phyloP scores from a whole-genome alignment of 2,797 vertebrate genomes.

The Gorsachius magnificus region DNA sequence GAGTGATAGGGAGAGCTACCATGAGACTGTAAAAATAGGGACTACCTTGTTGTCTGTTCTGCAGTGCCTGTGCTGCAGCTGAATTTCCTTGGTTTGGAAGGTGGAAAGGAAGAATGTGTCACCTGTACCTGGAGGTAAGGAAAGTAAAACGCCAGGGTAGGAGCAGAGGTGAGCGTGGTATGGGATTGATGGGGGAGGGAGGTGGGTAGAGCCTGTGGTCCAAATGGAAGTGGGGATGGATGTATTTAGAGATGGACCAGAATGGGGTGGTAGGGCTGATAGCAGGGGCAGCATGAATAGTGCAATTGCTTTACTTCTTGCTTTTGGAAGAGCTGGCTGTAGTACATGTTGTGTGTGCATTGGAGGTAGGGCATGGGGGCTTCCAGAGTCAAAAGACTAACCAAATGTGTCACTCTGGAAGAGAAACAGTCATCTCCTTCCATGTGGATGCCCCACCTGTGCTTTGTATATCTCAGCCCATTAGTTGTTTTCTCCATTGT shows the following conservation, averaged over 20 bases:
- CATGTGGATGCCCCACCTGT: background rate
- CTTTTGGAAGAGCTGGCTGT: background rate
- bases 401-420: background rate
- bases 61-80: background rate
- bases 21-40: background rate
- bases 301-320: background rate
- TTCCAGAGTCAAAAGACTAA: background rate
- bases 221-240: background rate
- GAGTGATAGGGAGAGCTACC: background rate
- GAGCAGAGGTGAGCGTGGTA: background rate
- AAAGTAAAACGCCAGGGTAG: background rate
- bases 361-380: background rate
- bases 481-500: background rate
- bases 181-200: background rate
- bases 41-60: background rate
- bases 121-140: slow-evolving; percentile 19
- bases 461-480: background rate
- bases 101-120: background rate
- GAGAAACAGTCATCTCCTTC: background rate
- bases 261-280: background rate
- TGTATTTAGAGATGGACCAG: background rate
- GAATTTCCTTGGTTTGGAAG: background rate
- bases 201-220: background rate
- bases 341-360: accelerated
- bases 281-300: background rate